Base-by-base conservation (phyloP, 2,113 vertebrate species). In the Perognathus longimembris region DNA sequence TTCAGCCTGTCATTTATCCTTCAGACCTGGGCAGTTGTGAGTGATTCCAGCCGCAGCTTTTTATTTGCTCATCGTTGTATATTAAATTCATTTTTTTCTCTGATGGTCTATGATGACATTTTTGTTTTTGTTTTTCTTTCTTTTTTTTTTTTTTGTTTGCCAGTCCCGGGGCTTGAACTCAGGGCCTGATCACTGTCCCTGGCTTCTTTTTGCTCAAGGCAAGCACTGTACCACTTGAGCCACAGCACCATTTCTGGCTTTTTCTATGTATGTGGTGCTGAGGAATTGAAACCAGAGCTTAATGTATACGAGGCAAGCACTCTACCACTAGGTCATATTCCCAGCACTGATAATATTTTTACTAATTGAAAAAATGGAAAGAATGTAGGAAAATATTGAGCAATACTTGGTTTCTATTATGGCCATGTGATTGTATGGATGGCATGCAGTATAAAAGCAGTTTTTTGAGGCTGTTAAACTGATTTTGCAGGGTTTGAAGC, bases 361-460 rank as follows among this genome's bases (percentile, higher is more conserved):
- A 67, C 77, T 77, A 67, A 50, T 10, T 84, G 34, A 85, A 94
- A 89, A 34, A 75, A 34, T n/a, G 45, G 69, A 20, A 54, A n/a
- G 81, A 79, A 75, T 15, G 38, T 28, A 50, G 18, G 75, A 30
- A 90, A 95, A 69, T 88, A 12, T 45, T 63, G 63, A 82, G 26
- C 59, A 34, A 69, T 11, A 69, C 26, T 86, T 7, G 40, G 7
- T 45, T 88, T 89, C 32, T 61, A 12, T 45, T 40, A 64, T 50
- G 11, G 22, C 3, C 30, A 38, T 64, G 2, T 22, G 4, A 54
- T 32, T 92, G 88, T 95, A 66, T 74, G 11, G 74, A 59, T n/a
- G 42, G 0, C 7, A 45, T 30, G 21, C 83, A 34, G 30, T 64
- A 91, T 83, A 80, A 92, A 88, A 83, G 71, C 34, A 84, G 42